Evolutionary conservation across 2,797 vertebrate genomes (phyloP), one percentile per base, ranked within the genome.

Genomic region (Oophaga sylvatica): DNA sequence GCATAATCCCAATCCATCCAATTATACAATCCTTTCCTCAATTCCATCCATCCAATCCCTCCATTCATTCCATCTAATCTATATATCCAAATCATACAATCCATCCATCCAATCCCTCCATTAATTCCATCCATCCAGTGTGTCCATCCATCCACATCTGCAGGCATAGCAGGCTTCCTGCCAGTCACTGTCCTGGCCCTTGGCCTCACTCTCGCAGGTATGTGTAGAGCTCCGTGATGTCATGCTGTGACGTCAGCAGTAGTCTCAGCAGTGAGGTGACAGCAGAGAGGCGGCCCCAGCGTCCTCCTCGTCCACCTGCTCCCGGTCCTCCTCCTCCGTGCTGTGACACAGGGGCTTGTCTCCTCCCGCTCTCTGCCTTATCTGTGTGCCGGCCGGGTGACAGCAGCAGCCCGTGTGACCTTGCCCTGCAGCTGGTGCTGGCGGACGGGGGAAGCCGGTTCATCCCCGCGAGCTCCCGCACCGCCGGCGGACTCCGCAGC

Each of bases 281-380:
- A 81, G 31, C 62, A 78, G 67, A 7, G 59, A 59, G 79, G 71
- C 59, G 56, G 41, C 29, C 31, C 16, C 48, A 31, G 31, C n/a
- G 2, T 65, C 59, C 35, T 53, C 48, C 73, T 12, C 53, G 22
- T 62, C 79, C 90, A 90, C 90, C 90, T 90, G 90, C 88, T 86
- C 75, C 62, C 35, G 5, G 35, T 41, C 35, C 35, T 3, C 35
- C 35, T 41, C 35, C 35, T 41, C 48, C 48, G 48, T 0, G 48
- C 48, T 8, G 7, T 53, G 48, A 4, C 45, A 4, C 45, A 2
- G 35, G 4, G 35, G 59, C 89, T 9, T 12, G 15, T 73, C 89
- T 88, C 88, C 85, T 63, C 81, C 89, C 88, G 73, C 76, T 82
- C 86, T 76, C 89, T 77, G 59, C 70, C 77, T 62, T 20, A 22